Base-by-base conservation (phyloP, 2,888 invertebrate genomes). In the Hedychridium roseum region DNA sequence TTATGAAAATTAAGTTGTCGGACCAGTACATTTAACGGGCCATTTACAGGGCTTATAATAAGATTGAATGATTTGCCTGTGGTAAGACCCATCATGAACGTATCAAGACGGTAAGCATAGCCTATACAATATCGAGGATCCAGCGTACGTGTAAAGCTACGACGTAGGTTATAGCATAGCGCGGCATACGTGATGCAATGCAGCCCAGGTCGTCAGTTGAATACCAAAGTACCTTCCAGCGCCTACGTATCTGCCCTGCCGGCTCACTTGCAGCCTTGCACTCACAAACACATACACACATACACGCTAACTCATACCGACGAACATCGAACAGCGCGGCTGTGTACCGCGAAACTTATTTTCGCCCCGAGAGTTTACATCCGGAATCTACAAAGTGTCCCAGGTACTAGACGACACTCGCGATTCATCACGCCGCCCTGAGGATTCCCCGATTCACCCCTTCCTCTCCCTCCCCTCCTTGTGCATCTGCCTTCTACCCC, bases 101-200 rank as follows among this genome's bases (percentile, higher is more conserved):
- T 44, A 50, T 53, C 52, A 49, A 51, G 12, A 47, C n/a, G n/a
- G n/a, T n/a, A n/a, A n/a, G n/a, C n/a, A n/a, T n/a, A 23, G 9
- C 9, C 9, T 23, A 23, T 6, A 23, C 23, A 9, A 23, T 5
- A 23, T 23, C 23, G 23, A 23, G 9, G 23, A 61, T 61, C 64
- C 47, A 57, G 57, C n/a, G 51, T 64, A 59, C 59, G 43, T 62
- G 58, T 60, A 62, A 66, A 66, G 62, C 53, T 66, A 63, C 53
- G 56, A 64, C 60, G 66, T 64, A 66, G 37, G 58, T 61, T 67
- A 61, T 63, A 64, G 62, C 61, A 54, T 41, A 17, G 47, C 47
- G 56, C 65, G 47, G 60, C 57, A 69, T 68, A 70, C 71, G 71
- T 70, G 71, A 71, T 65, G 69, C 69, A 67, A 71, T 70, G 71